Base-by-base conservation (phyloP, 2,113 vertebrate genomes). In the Coryphaenoides rupestris region DNA sequence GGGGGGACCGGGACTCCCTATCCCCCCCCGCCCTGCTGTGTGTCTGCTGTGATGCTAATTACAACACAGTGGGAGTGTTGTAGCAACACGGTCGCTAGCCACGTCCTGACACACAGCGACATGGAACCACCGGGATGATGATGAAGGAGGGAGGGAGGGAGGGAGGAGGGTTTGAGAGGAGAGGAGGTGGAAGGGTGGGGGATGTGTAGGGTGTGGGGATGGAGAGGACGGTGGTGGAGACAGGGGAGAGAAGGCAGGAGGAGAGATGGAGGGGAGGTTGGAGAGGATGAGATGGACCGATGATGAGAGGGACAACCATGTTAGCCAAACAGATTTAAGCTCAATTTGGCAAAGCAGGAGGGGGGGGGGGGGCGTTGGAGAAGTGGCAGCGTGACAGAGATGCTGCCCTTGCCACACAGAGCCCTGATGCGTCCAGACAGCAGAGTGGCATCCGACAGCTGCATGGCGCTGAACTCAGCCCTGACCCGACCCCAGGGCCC, bases 331-430 rank as follows among this genome's bases (percentile, higher is more conserved):
- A 40, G 4, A 12, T 40, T 40, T 5, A 40, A 40, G 6, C 4
- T 40, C 33, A 40, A 40, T 40, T 40, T 12, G 33, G 33, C 33
- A 5, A 40, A 40, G 7, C 33, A 40, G 33, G 33, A 40, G 17
- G 1, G 54, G 19, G 63, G 9, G 1, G 63, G 77, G 75, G 78
- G 70, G 81, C 80, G 68, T 60, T 76, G 78, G 82, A 75, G 72
- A 66, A 75, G 79, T 81, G 79, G 74, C 76, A 72, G 82, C 82
- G 82, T 85, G 88, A 87, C 87, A 88, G 88, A 89, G 82, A 80
- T 87, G 88, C 87, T 87, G 88, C n/a, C n/a, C n/a, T n/a, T 82
- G 89, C 82, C 88, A 90, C n/a, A 86, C 89, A 91, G 85, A n/a
- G 88, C 84, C 82, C 87, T 84, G 89, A 90, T 89, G 69, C 71